Evolutionary conservation across 1,140 invertebrate genomes (phyloP).

Genomic region (Steinernema khuongi): DNA sequence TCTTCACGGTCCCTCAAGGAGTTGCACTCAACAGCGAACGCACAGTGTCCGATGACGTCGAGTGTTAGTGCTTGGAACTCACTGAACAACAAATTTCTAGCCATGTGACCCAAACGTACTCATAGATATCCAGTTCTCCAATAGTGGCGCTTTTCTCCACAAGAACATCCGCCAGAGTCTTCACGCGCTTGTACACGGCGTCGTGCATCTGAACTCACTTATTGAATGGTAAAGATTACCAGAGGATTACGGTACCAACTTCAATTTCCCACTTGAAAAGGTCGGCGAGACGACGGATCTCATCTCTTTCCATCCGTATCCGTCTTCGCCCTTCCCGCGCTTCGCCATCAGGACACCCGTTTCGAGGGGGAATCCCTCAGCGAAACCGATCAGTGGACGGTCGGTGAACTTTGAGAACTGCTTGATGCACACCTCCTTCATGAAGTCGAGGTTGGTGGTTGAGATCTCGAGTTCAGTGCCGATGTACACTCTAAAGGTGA

Average conservation of each 20-base stretch:
- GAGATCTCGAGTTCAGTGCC: constrained; percentile 6
- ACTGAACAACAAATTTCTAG: constrained; percentile 8
- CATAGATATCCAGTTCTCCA: background rate
- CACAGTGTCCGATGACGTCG: constrained; percentile 39
- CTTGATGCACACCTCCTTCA: background rate
- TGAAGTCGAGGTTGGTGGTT: background rate
- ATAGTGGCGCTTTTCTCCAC: background rate
- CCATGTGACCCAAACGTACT: background rate
- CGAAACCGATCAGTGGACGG: constrained; percentile 3
- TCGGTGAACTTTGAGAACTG: constrained; percentile 14
- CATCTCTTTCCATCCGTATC: constrained; percentile 12
- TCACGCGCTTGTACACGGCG: background rate
- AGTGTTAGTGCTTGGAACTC: constrained; percentile 39
- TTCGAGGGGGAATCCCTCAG: constrained; percentile 19
- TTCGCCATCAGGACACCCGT: background rate
- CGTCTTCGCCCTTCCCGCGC: background rate
- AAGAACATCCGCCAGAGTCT: background rate
- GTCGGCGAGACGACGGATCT: background rate
- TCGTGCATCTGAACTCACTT: constrained; percentile 6
- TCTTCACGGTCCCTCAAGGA: constrained; percentile 33
- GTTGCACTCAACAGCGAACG: constrained; percentile 37
- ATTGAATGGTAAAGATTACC: no score
- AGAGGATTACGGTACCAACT: no score
- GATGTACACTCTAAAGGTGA: background rate
- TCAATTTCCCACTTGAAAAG: background rate